These are phyloP conservation scores for Corapipo altera DNA, from an alignment of 2,113 vertebrate species.

Conservation along the genomic window DNA sequence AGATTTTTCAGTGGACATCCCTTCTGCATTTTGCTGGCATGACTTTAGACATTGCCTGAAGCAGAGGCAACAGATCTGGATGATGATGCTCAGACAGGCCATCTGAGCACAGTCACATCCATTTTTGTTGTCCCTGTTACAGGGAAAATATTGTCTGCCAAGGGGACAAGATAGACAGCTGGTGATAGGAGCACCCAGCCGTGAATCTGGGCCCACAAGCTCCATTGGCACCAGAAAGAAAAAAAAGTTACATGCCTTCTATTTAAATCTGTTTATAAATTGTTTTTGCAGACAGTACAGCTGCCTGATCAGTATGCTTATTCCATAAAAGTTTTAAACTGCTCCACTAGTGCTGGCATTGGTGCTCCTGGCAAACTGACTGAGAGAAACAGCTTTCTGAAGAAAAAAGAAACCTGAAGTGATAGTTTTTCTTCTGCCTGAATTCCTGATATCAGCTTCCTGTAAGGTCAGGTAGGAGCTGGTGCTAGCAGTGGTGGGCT, in stretches of 20 bases:
- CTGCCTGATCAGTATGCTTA: not conserved
- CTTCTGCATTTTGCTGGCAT: not conserved
- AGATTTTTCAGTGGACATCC: not conserved
- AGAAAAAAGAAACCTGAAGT: not conserved
- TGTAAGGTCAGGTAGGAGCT: not conserved
- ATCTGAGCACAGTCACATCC: not conserved
- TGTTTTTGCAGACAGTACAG: not conserved
- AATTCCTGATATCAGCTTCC: not conserved
- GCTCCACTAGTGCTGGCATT: not conserved
- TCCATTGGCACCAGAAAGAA: not conserved
- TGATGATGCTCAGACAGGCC: not conserved
- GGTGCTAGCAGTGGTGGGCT: not conserved
- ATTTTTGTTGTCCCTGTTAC: not conserved
- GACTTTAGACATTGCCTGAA: not conserved
- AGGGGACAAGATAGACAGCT: not conserved
- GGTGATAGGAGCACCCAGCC: not conserved
- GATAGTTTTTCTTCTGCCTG: not conserved
- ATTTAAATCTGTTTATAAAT: not conserved
- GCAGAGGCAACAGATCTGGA: not conserved
- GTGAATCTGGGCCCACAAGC: not conserved
- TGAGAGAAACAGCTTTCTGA: not conserved
- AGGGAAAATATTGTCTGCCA: not conserved
- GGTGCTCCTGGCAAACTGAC: not conserved
- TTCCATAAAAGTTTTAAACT: not conserved
- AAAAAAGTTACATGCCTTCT: not conserved